Conservation (phyloP, 2,797 vertebrate genomes). For the Xiphorhynchus erythropygius region DNA sequence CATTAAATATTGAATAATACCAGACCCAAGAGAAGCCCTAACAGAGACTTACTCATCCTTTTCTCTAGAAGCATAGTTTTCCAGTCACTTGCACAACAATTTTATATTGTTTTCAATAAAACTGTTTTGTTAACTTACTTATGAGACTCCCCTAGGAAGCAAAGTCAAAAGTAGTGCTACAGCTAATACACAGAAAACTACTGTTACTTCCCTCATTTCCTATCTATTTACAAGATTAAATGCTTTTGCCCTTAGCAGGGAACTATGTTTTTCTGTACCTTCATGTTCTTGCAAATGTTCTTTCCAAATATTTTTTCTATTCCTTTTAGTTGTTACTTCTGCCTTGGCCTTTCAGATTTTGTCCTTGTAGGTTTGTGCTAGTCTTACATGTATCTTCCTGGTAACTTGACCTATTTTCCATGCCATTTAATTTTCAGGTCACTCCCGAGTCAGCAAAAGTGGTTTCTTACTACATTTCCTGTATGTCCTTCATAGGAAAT, state of each 20-base stretch:
- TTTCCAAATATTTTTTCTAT: background rate
- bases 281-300: background rate
- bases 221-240: background rate
- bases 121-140: background rate
- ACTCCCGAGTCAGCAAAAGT: background rate
- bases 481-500: background rate
- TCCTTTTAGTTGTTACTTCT: background rate
- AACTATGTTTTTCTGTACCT: background rate
- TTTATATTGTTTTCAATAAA: background rate
- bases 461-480: background rate
- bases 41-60: background rate
- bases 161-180: background rate
- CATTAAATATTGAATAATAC: background rate
- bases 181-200: background rate
- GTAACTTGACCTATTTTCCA: slow-evolving; percentile 28
- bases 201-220: background rate
- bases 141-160: background rate
- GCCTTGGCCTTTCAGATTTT: background rate
- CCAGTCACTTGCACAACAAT: background rate
- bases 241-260: background rate
- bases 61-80: background rate
- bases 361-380: background rate
- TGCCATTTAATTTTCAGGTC: background rate
- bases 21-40: background rate
- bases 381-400: background rate